Conservation (phyloP, 2,888 invertebrate species). For the Platypus cylindrus region DNA sequence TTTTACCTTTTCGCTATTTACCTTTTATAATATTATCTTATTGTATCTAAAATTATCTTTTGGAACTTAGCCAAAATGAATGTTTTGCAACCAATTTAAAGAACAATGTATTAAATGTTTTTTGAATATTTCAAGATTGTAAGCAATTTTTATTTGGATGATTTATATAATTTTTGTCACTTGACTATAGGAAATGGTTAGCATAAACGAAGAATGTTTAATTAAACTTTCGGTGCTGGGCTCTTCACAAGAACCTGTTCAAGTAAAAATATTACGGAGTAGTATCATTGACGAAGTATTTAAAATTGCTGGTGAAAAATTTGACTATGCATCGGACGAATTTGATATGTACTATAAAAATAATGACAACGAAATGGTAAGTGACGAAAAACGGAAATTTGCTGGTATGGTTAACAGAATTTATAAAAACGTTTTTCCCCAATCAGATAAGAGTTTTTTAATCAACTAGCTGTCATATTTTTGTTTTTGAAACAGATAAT, state of each 20-base stretch:
- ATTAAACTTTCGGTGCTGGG: slow-evolving; percentile 29
- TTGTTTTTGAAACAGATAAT: too few species aligned
- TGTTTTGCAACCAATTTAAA: too few species aligned
- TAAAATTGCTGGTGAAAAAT: slow-evolving; percentile 36
- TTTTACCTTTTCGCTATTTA: slow-evolving; percentile 1
- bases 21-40: slow-evolving; percentile 4
- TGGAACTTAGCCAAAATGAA: slow-evolving; percentile 25
- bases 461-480: too few species aligned
- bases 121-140: too few species aligned
- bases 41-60: slow-evolving; percentile 29
- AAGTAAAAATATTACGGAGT: slow-evolving; percentile 29
- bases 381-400: too few species aligned
- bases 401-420: too few species aligned
- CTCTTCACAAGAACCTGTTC: slow-evolving; percentile 10
- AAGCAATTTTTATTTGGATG: too few species aligned
- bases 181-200: slow-evolving; percentile 42
- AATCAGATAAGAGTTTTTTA: too few species aligned
- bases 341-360: slow-evolving; percentile 22
- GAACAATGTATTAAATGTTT: too few species aligned
- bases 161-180: too few species aligned
- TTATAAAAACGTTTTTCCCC: too few species aligned
- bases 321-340: slow-evolving; percentile 31
- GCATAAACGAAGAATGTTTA: slow-evolving; percentile 32
- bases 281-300: slow-evolving; percentile 36
- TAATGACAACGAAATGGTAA: slow-evolving; percentile 9